These are phyloP conservation scores for Trachelus tabidus DNA, from an alignment of 2,888 invertebrate genomes.

Conservation along the genomic window DNA sequence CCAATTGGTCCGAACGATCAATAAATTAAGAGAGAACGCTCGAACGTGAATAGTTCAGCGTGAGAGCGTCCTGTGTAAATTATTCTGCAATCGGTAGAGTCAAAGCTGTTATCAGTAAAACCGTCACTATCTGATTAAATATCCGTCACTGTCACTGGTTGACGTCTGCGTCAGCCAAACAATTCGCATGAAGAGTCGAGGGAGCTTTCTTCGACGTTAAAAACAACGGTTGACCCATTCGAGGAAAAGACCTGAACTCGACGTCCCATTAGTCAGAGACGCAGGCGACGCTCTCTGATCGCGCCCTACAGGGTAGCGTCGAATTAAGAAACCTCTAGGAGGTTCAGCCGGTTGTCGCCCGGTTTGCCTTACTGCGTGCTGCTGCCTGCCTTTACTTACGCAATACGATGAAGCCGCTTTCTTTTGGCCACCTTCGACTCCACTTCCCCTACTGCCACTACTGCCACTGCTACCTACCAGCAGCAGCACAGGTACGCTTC, in stretches of 20 bases:
- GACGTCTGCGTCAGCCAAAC: neutral
- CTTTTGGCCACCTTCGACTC: slow-evolving; percentile 27
- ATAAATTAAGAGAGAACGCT: neutral
- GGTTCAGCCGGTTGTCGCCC: slow-evolving; percentile 15
- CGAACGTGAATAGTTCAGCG: neutral
- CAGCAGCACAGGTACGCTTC: neutral
- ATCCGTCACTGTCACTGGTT: neutral
- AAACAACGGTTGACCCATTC: neutral
- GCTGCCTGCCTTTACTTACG: slow-evolving; percentile 19
- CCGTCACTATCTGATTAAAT: neutral
- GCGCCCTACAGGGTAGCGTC: slow-evolving; percentile 15
- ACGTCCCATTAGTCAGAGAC: neutral
- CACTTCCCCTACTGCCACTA: neutral
- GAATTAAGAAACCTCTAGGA: slow-evolving; percentile 32
- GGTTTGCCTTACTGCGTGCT: neutral
- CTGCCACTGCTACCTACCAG: neutral
- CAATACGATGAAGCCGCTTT: slow-evolving; percentile 33
- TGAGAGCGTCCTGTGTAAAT: neutral
- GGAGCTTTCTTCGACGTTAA: neutral
- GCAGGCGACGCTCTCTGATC: too few species aligned
- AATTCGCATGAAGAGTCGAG: neutral
- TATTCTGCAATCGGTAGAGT: neutral
- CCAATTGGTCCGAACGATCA: neutral
- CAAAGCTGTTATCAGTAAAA: neutral
- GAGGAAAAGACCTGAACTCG: neutral